A percentile compares a stretch with the other conserved stretches of the same genome.
These are phyloP conservation scores for Ceratosolen fusciceps DNA, from an alignment of 1,140 invertebrate species.

Conservation along the genomic window DNA sequence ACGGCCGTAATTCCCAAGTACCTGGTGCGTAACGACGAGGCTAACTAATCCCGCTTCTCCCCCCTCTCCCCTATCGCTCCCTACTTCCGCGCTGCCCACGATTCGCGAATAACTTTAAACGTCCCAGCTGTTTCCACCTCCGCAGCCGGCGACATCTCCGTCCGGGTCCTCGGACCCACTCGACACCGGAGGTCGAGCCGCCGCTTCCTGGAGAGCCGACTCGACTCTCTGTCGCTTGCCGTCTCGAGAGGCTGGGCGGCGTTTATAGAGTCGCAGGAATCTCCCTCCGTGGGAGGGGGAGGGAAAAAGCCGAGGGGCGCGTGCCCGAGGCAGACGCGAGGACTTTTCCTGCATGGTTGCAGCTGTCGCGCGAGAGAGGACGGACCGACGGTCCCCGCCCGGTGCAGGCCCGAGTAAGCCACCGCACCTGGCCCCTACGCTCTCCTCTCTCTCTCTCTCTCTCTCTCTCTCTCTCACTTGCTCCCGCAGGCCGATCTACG, in stretches of 20 bases:
- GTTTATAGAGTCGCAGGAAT: too few species aligned
- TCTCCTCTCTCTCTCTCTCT: background rate
- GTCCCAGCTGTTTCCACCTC: background rate
- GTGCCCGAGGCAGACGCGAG: background rate
- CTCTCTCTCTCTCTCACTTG: conserved; percentile 1
- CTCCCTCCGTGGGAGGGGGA: too few species aligned
- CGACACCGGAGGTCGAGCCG: background rate
- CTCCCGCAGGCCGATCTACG: background rate
- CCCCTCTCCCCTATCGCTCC: background rate
- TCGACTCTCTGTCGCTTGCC: background rate
- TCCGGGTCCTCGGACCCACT: background rate
- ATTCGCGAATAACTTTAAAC: background rate
- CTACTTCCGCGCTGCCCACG: background rate
- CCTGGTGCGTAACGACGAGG: too few species aligned
- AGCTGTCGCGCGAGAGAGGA: conserved; percentile 60
- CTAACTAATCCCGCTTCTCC: background rate
- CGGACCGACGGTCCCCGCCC: conserved; percentile 64
- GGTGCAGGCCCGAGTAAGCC: conserved; percentile 42
- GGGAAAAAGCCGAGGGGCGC: background rate
- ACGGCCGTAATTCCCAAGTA: background rate
- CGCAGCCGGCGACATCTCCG: too few species aligned
- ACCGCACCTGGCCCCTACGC: conserved; percentile 2
- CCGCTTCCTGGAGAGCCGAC: background rate
- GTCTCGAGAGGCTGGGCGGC: too few species aligned
- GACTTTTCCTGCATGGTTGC: conserved; percentile 47